These are phyloP conservation scores for Polypterus senegalus DNA, from an alignment of 2,113 vertebrate species.

Conservation along the genomic window DNA sequence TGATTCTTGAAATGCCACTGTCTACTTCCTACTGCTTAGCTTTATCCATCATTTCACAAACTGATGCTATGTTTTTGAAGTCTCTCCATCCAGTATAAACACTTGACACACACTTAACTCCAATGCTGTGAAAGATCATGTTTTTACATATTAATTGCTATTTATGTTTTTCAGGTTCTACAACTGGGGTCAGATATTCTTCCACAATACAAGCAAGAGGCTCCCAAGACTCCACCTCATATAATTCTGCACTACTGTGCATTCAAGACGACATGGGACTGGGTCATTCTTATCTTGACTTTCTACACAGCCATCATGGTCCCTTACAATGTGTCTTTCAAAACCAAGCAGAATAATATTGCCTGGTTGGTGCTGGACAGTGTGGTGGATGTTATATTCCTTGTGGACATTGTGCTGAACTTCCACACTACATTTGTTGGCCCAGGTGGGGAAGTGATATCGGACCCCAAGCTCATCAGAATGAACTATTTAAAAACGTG, in stretches of 20 bases:
- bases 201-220: constrained; percentile 95
- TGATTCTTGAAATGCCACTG: too few species aligned
- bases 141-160: not conserved
- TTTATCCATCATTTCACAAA: not conserved
- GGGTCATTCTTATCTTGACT: constrained; percentile 93
- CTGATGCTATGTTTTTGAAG: not conserved
- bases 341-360: constrained; percentile 94
- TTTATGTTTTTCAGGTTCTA: constrained; percentile 59
- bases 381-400: constrained; percentile 91
- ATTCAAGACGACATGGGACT: constrained; percentile 98
- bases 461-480: constrained; percentile 87
- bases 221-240: constrained; percentile 91
- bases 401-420: constrained; percentile 94
- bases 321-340: constrained; percentile 92
- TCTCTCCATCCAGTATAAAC: not conserved
- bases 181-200: constrained; percentile 94
- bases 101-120: not conserved
- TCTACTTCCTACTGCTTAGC: too few species aligned
- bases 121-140: not conserved
- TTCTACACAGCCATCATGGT: constrained; percentile 98
- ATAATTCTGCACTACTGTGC: constrained; percentile 96
- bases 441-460: constrained; percentile 93
- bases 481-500: constrained; percentile 98
- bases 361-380: constrained; percentile 96
- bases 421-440: constrained; percentile 96